Evolutionary conservation across 2,888 invertebrate genomes (phyloP), one percentile per base, ranked within the genome.

Genomic region (Tachina grossa): DNA sequence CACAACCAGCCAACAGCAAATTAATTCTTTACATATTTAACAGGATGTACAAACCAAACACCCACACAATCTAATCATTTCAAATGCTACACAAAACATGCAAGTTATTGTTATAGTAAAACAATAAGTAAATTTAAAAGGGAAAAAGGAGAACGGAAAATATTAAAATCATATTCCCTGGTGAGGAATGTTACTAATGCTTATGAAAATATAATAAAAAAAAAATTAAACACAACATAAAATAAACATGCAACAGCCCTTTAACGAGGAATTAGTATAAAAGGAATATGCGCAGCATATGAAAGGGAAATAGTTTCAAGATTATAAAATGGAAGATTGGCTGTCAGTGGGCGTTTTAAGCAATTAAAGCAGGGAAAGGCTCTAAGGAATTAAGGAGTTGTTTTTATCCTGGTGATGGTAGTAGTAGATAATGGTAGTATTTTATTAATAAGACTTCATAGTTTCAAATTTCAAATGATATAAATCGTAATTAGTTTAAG

Each of bases 151-250:
- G 6, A 31, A 6, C 6, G 39, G 13, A 61, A 61, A 69, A 69
- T 69, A 69, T 69, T 78, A 61, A 69, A 61, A 59, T 45, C 51
- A 69, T 69, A 69, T 61, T 31, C 69, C 69, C 61, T 43, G 53
- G 43, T 51, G 59, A 11, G 22, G 59, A 16, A 51, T 77, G 41
- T 9, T 68, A 19, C 3, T 69, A 69, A 69, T 69, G 68, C 43
- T 49, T 68, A 57, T 68, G 41, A 77, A 66, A 77, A 61, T 61
- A 39, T n/a, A 4, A 22, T 14, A 47, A 59, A 5, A 3, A 14
- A 2, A 10, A 16, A 66, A 45, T 1, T 5, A 61, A 11, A 59
- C 22, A 69, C 22, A 9, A 47, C 47, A 47, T 11, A 59, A 49
- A 63, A 11, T 13, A 53, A 53, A 53, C 63, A 63, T 51, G 63